A percentile compares a stretch with the other conserved stretches of the same genome.
Evolutionary conservation across 2,797 vertebrate species (phyloP).

Genomic region (Sebastes oblongus): DNA sequence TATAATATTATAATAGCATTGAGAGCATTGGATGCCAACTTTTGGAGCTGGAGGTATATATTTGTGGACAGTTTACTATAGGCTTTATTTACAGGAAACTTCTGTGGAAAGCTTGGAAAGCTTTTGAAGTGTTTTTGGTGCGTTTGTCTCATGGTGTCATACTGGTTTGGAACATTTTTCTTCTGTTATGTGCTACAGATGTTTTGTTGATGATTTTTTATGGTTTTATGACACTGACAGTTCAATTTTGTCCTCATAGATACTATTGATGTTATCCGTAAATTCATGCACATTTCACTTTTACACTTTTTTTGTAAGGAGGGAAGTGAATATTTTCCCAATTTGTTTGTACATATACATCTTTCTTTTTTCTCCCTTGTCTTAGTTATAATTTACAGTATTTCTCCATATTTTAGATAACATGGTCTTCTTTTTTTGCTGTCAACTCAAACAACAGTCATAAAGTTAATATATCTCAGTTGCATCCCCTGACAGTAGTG

Average conservation of each 20-base stretch:
- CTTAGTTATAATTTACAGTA: background rate
- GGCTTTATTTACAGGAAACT: background rate
- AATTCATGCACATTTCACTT: background rate
- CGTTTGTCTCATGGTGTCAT: constrained; percentile 4
- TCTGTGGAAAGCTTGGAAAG: background rate
- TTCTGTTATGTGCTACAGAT: background rate
- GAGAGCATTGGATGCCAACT: constrained; percentile 14
- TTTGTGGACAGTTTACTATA: constrained; percentile 10
- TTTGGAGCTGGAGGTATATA: background rate
- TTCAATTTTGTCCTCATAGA: background rate
- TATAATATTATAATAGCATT: constrained; percentile 44
- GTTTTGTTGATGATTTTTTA: background rate
- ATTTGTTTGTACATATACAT: too few relatives aligned
- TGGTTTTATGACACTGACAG: background rate
- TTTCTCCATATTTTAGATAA: background rate
- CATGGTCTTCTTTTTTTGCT: background rate
- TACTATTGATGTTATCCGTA: background rate
- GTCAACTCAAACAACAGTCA: background rate
- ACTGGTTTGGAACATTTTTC: background rate
- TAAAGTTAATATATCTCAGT: background rate
- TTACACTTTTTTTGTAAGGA: background rate
- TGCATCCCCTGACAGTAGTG: background rate
- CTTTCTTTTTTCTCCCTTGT: background rate
- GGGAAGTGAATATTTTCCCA: background rate
- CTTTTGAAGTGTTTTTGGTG: background rate